Conservation (phyloP, 2,113 vertebrate genomes). For the Brachyhypopomus gauderio region DNA sequence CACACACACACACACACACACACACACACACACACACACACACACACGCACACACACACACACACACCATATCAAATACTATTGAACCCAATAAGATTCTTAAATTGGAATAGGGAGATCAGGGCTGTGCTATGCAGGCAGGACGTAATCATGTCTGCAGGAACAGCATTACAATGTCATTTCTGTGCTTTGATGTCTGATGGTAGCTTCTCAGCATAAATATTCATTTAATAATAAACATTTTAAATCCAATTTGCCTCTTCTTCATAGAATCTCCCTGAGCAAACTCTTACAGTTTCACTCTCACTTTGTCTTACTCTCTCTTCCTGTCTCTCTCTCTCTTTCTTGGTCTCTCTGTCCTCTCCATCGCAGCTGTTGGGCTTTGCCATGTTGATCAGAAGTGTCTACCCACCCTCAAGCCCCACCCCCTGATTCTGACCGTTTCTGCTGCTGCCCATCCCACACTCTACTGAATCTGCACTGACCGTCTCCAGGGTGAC, state of each 20-base stretch:
- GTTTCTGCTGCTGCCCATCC: no score
- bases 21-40: no score
- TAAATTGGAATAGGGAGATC: constrained; percentile 8
- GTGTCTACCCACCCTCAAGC: constrained; percentile 60
- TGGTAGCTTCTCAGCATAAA: no score
- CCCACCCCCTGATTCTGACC: no score
- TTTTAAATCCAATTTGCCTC: no score
- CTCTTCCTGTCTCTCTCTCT: constrained; percentile 52
- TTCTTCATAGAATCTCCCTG: no score
- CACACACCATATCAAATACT: constrained; percentile 5
- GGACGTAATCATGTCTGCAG: neutral
- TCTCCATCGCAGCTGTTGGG: constrained; percentile 81
- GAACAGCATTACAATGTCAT: neutral
- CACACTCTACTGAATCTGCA: constrained; percentile 69
- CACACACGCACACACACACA: neutral
- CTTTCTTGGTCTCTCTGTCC: constrained; percentile 3
- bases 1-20: no score
- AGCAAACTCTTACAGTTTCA: constrained; percentile 52
- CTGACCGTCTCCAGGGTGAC: constrained; percentile 82
- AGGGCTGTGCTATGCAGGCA: neutral
- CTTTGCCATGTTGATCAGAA: constrained; percentile 89
- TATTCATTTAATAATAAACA: no score
- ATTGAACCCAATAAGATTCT: constrained; percentile 25
- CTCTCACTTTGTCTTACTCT: constrained; percentile 60
- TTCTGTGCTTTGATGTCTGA: neutral